Evolutionary conservation across 2,113 vertebrate genomes (phyloP), one percentile per base, ranked within the genome.

Genomic region (Toxotes chatareus): DNA sequence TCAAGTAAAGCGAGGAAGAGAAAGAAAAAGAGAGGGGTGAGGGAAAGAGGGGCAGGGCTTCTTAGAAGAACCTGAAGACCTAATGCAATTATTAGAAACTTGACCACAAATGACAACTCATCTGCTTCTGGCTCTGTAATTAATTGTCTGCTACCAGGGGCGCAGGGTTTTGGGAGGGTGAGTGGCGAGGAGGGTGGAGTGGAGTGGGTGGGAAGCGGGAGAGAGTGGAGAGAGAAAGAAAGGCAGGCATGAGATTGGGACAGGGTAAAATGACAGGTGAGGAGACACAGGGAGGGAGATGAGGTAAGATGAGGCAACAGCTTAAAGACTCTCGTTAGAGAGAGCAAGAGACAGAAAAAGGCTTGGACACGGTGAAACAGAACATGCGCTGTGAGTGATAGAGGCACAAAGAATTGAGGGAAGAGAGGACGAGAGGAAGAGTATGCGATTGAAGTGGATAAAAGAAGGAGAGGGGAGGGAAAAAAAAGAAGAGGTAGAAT

Each of bases 41-140:
- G 51, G 72, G 53, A 49, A 42, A 72, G 32, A 53, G 83, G 51
- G 68, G 65, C 57, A 72, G 82, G 73, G 23, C 70, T 79, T 84
- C 73, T 74, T 56, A 44, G 71, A 82, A 72, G 84, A 90, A 88
- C 78, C 83, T 56, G 81, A 83, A 88, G 88, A 86, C 86, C 83
- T 92, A 92, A 93, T 91, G 90, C 89, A 93, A 90, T 94, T 94
- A 95, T 94, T 93, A 91, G 89, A 93, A 94, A 94, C 87, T 90
- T 92, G 85, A 94, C 86, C 89, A 86, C 90, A 91, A 91, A 94
- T 94, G 89, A 91, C 92, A 94, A 88, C 90, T 95, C 89, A 86
- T 94, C 89, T 89, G 71, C 79, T 34, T 72, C 89, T 32, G 61
- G 74, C 80, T 47, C 85, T 93, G 92, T 94, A 92, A 94, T 95